Evolutionary conservation across 2,888 invertebrate species (phyloP).

Genomic region (Pristionchus entomophagus): DNA sequence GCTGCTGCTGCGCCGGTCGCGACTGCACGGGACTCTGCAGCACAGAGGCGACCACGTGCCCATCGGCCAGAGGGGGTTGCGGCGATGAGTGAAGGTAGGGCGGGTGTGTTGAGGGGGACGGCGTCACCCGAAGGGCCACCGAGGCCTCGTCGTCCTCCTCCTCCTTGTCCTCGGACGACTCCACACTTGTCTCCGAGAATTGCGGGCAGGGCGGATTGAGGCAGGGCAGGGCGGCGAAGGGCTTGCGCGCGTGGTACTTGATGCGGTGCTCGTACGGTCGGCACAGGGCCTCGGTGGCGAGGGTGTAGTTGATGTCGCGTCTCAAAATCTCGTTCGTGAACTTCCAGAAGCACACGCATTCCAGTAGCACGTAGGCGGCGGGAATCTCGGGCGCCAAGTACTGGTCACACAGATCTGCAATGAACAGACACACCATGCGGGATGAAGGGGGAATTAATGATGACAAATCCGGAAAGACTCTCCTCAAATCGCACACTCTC

Average conservation of each 20-base stretch:
- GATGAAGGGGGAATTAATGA: too few relatives aligned
- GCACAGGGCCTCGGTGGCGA: constrained; percentile 58
- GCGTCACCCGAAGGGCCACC: background rate
- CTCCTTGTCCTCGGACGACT: constrained; percentile 31
- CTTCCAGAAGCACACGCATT: constrained; percentile 73
- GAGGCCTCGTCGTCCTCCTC: background rate
- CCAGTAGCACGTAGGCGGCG: constrained; percentile 61
- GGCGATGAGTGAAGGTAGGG: background rate
- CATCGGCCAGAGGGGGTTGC: constrained; percentile 27
- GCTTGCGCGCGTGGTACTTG: constrained; percentile 52
- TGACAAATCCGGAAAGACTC: too few relatives aligned
- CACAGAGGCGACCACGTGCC: constrained; percentile 49
- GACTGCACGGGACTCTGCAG: background rate
- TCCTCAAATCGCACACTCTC: too few relatives aligned
- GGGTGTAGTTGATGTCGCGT: constrained; percentile 59
- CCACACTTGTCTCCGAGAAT: background rate
- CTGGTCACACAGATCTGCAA: constrained; percentile 74
- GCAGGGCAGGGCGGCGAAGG: constrained; percentile 54
- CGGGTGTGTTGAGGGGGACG: background rate
- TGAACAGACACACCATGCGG: constrained; percentile 48
- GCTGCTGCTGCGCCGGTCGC: background rate
- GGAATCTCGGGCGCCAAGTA: constrained; percentile 61
- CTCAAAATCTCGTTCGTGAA: constrained; percentile 55
- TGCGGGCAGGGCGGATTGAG: constrained; percentile 56
- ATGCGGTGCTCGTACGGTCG: constrained; percentile 59